Percentiles rank a stretch among this genome's conserved stretches.
Conservation (phyloP, 2,888 invertebrate species). For the Cactoblastis cactorum region DNA sequence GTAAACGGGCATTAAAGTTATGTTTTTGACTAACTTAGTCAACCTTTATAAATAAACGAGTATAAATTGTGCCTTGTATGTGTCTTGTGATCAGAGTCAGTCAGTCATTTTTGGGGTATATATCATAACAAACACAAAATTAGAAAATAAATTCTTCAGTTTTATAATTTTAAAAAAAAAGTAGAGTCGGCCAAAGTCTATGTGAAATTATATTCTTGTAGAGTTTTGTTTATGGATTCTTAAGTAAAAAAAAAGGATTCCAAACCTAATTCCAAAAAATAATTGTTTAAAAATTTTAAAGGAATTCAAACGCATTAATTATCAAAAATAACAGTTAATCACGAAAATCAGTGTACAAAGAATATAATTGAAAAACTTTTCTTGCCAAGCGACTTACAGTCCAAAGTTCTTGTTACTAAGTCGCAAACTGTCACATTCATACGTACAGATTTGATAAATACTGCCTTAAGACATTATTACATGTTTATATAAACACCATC, state of each 20-base stretch:
- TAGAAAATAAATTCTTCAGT: too few relatives aligned
- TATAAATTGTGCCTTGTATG: constrained; percentile 15
- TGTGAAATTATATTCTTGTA: too few relatives aligned
- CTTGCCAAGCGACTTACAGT: not conserved
- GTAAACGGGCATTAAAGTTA: constrained; percentile 37
- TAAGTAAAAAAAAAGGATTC: too few relatives aligned
- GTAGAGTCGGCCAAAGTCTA: too few relatives aligned
- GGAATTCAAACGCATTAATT: not conserved
- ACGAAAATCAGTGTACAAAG: not conserved
- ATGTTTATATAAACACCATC: not conserved
- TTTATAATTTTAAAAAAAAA: too few relatives aligned
- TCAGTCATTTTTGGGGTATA: too few relatives aligned
- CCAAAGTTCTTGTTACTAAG: constrained; percentile 5
- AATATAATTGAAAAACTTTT: constrained; percentile 5
- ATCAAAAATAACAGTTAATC: not conserved
- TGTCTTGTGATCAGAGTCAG: not conserved
- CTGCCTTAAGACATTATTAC: not conserved
- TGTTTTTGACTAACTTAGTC: constrained; percentile 32
- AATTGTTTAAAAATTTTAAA: too few relatives aligned
- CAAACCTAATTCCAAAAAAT: too few relatives aligned
- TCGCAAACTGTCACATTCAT: constrained; percentile 10
- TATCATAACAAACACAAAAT: too few relatives aligned
- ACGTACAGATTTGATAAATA: constrained; percentile 12
- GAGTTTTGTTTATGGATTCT: too few relatives aligned
- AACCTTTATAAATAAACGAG: constrained; percentile 13